phyloP scores from a whole-genome alignment of 1,140 invertebrate species.

The Drosophila neocordata region DNA sequence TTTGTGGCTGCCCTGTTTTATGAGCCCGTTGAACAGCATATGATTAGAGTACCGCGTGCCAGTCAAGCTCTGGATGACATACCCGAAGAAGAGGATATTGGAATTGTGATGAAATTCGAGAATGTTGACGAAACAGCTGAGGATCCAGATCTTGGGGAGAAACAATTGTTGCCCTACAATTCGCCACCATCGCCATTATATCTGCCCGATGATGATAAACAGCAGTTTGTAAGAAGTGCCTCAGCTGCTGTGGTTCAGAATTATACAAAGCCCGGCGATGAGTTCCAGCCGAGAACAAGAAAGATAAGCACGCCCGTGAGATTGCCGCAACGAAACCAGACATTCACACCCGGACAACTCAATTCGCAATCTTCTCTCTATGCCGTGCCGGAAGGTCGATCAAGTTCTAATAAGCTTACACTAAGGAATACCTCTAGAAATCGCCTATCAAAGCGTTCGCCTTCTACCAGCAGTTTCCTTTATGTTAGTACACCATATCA shows the following conservation, averaged over 20 bases:
- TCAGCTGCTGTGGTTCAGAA: conserved; percentile 84
- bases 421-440: conserved; percentile 71
- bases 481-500: conserved; percentile 93
- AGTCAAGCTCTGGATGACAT: conserved; percentile 72
- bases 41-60: conserved; percentile 86
- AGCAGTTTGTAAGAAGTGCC: conserved; percentile 83
- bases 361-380: conserved; percentile 86
- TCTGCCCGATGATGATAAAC: conserved; percentile 69
- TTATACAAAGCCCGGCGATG: conserved; percentile 67
- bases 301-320: conserved; percentile 84
- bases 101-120: conserved; percentile 81
- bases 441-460: conserved; percentile 85
- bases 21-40: conserved; percentile 91
- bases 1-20: conserved; percentile 92
- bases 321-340: conserved; percentile 77
- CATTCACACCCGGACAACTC: conserved; percentile 84
- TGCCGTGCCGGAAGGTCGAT: conserved; percentile 84
- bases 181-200: conserved; percentile 69
- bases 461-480: conserved; percentile 90
- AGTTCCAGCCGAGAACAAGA: conserved; percentile 81
- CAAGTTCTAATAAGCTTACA: conserved; percentile 64
- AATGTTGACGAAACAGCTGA: conserved; percentile 80
- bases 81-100: conserved; percentile 79
- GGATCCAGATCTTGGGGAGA: conserved; percentile 37
- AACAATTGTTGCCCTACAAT: conserved; percentile 58